phyloP scores from a whole-genome alignment of 2,797 vertebrate genomes.

The Acrocephalus scirpaceus region DNA sequence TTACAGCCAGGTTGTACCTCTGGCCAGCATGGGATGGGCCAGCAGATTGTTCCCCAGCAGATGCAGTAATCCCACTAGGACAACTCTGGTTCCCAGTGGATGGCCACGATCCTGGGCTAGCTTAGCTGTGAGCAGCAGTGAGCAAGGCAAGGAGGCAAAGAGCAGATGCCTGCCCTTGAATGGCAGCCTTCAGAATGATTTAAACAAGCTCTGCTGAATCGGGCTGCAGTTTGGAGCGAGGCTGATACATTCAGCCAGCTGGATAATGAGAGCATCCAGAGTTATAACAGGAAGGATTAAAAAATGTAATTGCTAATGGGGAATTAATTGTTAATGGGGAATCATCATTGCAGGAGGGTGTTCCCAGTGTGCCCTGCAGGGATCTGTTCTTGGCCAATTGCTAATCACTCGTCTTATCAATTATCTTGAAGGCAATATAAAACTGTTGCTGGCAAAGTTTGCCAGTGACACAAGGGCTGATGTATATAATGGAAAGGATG shows the following conservation, averaged over 20 bases:
- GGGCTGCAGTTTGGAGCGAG: not conserved
- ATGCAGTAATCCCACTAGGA: not conserved
- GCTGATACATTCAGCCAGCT: conserved; percentile 5
- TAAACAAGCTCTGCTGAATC: not conserved
- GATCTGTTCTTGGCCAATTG: conserved; percentile 15
- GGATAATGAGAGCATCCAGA: conserved; percentile 19
- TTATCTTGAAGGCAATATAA: conserved; percentile 46
- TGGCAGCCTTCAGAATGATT: not conserved
- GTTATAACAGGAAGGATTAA: conserved; percentile 31
- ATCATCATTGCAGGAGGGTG: conserved; percentile 39
- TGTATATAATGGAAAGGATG: not conserved
- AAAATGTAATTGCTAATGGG: conserved; percentile 51
- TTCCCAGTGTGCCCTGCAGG: not conserved
- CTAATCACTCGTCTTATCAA: conserved; percentile 23
- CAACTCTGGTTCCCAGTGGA: not conserved
- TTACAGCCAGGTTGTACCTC: not conserved
- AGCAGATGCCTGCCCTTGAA: not conserved
- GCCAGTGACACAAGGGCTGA: not conserved
- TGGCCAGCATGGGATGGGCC: not conserved
- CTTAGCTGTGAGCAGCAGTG: not conserved
- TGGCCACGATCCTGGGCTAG: rapidly evolving
- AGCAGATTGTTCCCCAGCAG: not conserved
- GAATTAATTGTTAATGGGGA: conserved; percentile 55
- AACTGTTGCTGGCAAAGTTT: conserved; percentile 32
- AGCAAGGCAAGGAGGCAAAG: not conserved